Conservation (phyloP, 37 sponge, comb jelly and placozoan species). For the Tethya wilhelma region DNA sequence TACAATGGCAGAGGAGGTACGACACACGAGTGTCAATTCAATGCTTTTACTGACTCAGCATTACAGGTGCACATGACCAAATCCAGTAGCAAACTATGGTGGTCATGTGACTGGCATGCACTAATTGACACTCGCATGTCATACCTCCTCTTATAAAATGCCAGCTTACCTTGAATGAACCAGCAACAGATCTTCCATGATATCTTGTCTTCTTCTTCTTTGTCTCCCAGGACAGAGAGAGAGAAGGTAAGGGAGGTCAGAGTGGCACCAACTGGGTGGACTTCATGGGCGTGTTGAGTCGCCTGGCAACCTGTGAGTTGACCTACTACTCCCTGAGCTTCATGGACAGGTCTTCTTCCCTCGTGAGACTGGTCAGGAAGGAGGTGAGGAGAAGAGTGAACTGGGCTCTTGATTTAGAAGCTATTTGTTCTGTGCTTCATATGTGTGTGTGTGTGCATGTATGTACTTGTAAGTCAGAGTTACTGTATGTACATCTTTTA, state of each 20-base stretch:
- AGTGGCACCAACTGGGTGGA: conserved; percentile 52
- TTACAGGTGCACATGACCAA: too few relatives aligned
- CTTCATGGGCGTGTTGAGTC: conserved; percentile 40
- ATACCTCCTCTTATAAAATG: too few relatives aligned
- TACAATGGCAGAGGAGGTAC: too few relatives aligned
- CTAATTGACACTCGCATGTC: too few relatives aligned
- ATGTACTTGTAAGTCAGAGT: not conserved
- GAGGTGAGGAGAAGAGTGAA: conserved; percentile 37
- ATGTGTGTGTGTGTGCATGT: not conserved
- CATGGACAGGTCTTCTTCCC: not conserved
- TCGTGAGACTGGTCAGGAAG: conserved; percentile 7
- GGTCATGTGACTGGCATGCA: too few relatives aligned
- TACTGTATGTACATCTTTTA: not conserved
- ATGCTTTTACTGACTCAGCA: too few relatives aligned
- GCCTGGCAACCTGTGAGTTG: conserved; percentile 41
- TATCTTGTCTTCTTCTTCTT: not conserved
- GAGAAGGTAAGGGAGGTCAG: conserved; percentile 37
- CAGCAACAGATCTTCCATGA: too few relatives aligned
- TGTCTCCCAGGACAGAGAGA: conserved; percentile 26
- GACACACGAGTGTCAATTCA: too few relatives aligned
- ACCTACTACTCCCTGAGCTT: conserved; percentile 47
- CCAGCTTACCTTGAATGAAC: too few relatives aligned
- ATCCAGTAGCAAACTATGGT: too few relatives aligned
- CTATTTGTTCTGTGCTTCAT: too few relatives aligned
- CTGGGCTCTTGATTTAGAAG: too few relatives aligned